These are phyloP conservation scores for Oreochromis grahami DNA, from an alignment of 2,797 vertebrate genomes.

Conservation along the genomic window DNA sequence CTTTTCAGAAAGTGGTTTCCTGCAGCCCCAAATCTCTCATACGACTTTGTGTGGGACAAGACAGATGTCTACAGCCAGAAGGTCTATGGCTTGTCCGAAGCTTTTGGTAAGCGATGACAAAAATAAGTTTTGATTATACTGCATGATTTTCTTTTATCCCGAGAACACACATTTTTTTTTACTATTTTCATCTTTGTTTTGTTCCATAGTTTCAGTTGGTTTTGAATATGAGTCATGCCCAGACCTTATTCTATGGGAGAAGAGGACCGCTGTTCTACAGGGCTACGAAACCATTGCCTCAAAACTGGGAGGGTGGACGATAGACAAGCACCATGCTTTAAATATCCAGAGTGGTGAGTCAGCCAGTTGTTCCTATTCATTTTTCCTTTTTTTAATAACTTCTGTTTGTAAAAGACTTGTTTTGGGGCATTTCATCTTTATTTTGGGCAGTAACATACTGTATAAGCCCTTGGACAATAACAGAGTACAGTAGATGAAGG, in stretches of 20 bases:
- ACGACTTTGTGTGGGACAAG: slow-evolving; percentile 98
- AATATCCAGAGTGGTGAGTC: slow-evolving; percentile 95
- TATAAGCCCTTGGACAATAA: not conserved
- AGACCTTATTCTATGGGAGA: slow-evolving; percentile 97
- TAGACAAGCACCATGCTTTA: slow-evolving; percentile 94
- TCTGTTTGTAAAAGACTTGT: not conserved
- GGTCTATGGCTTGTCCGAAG: slow-evolving; percentile 93
- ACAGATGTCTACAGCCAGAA: slow-evolving; percentile 98
- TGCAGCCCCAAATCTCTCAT: slow-evolving; percentile 88
- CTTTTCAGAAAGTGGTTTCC: slow-evolving; percentile 98
- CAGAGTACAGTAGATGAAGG: not conserved
- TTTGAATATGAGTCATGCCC: slow-evolving; percentile 99
- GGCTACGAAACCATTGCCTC: slow-evolving; percentile 94
- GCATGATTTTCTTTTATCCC: not conserved
- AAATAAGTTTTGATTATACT: not conserved
- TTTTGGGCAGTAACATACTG: not conserved
- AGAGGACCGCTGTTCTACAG: slow-evolving; percentile 92
- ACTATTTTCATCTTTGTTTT: not conserved
- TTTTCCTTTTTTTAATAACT: not conserved
- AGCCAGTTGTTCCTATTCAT: not conserved
- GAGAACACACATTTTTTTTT: not conserved
- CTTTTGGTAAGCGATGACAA: slow-evolving; percentile 84
- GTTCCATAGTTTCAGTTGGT: slow-evolving; percentile 88
- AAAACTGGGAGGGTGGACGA: slow-evolving; percentile 93
- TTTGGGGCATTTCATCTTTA: not conserved